A percentile compares a stretch with the other conserved stretches of the same genome.
These are phyloP conservation scores for Lithophane ornitopus DNA, from an alignment of 2,888 invertebrate species.

Conservation along the genomic window DNA sequence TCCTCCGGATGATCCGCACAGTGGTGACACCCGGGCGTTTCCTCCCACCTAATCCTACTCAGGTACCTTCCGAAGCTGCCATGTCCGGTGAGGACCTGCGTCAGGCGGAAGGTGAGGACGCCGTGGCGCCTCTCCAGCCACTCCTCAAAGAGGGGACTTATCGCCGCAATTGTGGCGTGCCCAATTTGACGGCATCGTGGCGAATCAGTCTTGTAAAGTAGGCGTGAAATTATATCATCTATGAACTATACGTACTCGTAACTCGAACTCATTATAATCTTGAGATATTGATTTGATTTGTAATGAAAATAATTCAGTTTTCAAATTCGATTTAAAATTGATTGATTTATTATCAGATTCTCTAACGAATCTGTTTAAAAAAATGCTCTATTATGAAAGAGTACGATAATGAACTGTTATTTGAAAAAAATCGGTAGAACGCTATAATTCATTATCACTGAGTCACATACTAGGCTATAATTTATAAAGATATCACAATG, in stretches of 20 bases:
- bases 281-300: constrained; percentile 2
- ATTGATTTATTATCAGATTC: neutral
- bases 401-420: neutral
- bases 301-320: constrained; percentile 8
- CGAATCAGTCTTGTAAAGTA: neutral
- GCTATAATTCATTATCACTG: no score
- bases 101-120: no score
- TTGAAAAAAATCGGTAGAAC: neutral
- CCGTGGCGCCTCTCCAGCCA: no score
- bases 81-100: no score
- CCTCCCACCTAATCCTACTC: no score
- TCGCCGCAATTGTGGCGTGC: no score
- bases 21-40: no score
- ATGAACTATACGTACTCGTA: neutral
- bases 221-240: constrained; percentile 42
- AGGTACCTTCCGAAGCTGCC: no score
- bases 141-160: no score
- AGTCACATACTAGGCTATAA: no score
- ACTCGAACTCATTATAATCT: neutral
- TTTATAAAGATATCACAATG: no score
- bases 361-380: neutral
- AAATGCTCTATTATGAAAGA: neutral
- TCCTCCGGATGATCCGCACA: no score
- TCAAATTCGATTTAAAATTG: neutral
- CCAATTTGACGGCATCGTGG: neutral